Evolutionary conservation across 1,140 invertebrate genomes (phyloP).

Genomic region (Sinella curviseta): DNA sequence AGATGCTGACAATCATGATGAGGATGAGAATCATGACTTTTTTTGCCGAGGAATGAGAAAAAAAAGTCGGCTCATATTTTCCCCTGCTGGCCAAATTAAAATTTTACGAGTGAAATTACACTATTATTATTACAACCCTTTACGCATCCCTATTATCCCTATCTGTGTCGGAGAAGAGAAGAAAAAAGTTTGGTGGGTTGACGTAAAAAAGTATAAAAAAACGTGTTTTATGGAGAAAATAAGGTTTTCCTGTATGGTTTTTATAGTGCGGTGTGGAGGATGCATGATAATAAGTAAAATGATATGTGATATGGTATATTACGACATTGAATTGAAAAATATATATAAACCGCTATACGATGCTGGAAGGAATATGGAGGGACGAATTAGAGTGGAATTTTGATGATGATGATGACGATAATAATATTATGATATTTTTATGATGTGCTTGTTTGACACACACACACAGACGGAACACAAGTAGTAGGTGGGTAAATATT

Average conservation of each 20-base stretch:
- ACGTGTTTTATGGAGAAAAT: too few relatives aligned
- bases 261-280: too few relatives aligned
- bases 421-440: background rate
- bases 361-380: too few relatives aligned
- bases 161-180: too few relatives aligned
- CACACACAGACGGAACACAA: background rate
- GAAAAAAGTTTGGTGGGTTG: too few relatives aligned
- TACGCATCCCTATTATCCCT: too few relatives aligned
- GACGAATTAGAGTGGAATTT: too few relatives aligned
- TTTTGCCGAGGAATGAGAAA: background rate
- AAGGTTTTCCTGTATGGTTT: too few relatives aligned
- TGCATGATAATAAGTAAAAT: too few relatives aligned
- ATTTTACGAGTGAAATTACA: background rate
- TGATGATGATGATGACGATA: too few relatives aligned
- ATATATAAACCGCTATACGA: too few relatives aligned
- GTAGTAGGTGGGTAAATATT: background rate
- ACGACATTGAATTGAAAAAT: background rate
- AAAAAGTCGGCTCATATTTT: background rate
- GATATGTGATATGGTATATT: background rate
- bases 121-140: background rate
- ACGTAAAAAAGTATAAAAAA: too few relatives aligned
- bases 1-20: background rate
- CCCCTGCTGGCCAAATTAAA: background rate
- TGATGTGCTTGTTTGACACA: background rate
- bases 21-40: background rate